Conservation (phyloP, 1,140 invertebrate species). For the Plodia interpunctella region DNA sequence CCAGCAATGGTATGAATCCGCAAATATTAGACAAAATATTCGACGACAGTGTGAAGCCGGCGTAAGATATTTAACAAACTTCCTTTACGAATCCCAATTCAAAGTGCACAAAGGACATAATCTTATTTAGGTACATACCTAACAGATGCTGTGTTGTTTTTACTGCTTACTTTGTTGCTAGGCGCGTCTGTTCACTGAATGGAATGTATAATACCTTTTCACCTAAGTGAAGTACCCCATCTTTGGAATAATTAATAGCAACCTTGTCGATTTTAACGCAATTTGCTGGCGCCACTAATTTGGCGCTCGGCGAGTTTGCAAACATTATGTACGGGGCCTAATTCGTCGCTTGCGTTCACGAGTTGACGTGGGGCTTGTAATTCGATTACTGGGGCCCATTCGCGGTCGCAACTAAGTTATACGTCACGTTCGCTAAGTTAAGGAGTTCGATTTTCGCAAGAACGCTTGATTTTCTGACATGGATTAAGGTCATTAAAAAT, state of each 20-base stretch:
- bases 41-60: no score
- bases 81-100: no score
- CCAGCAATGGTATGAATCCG: no score
- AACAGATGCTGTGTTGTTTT: no score
- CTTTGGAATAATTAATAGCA: background rate
- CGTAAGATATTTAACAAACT: no score
- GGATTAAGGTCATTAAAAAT: no score
- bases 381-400: background rate
- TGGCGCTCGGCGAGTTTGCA: conserved; percentile 2
- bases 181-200: no score
- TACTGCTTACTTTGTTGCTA: no score
- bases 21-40: no score
- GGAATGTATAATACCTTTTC: background rate
- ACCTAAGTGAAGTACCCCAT: background rate
- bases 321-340: background rate
- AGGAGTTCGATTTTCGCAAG: background rate
- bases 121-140: no score
- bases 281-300: conserved; percentile 3
- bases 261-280: conserved; percentile 5
- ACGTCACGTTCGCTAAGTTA: conserved; percentile 3
- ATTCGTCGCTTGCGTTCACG: background rate
- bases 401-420: background rate
- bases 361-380: background rate
- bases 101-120: no score
- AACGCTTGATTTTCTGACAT: background rate